phyloP scores from a whole-genome alignment of 2,113 vertebrate species.

The Chaenogobius annularis region DNA sequence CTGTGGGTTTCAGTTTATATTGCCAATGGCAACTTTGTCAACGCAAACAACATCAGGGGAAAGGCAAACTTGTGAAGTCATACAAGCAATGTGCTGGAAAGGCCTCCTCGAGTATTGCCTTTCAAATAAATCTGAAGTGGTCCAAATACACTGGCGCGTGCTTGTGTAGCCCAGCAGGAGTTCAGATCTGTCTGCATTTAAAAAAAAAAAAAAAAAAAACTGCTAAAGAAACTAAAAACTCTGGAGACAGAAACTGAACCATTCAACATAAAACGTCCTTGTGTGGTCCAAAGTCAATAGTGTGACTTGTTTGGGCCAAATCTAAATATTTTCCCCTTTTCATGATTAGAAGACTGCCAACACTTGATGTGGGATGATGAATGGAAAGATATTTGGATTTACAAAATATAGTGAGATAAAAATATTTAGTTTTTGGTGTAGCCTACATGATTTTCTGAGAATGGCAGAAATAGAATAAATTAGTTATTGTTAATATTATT shows the following conservation, averaged over 20 bases:
- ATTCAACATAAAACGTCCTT: neutral
- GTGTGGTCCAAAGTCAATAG: neutral
- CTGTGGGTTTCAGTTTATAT: neutral
- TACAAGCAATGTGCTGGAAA: conserved; percentile 2
- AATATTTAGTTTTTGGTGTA: neutral
- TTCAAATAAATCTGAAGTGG: conserved; percentile 4
- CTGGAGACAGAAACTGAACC: neutral
- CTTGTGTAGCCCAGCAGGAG: neutral
- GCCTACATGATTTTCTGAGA: too few species aligned
- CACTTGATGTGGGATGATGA: neutral
- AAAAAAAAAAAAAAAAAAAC: neutral
- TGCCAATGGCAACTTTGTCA: conserved; percentile 1
- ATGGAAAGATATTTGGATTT: too few species aligned
- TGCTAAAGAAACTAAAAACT: neutral
- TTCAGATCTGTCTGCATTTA: neutral
- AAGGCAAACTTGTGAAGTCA: neutral
- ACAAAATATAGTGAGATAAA: neutral
- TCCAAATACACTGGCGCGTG: neutral
- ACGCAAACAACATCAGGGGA: conserved; percentile 1
- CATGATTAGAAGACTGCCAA: neutral
- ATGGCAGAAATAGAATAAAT: too few species aligned
- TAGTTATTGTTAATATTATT: too few species aligned
- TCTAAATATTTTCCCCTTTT: neutral
- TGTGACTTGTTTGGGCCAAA: neutral
- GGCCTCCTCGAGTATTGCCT: conserved; percentile 1